These are phyloP conservation scores for Drosophila affinis DNA, from an alignment of 2,888 invertebrate species.

Conservation along the genomic window DNA sequence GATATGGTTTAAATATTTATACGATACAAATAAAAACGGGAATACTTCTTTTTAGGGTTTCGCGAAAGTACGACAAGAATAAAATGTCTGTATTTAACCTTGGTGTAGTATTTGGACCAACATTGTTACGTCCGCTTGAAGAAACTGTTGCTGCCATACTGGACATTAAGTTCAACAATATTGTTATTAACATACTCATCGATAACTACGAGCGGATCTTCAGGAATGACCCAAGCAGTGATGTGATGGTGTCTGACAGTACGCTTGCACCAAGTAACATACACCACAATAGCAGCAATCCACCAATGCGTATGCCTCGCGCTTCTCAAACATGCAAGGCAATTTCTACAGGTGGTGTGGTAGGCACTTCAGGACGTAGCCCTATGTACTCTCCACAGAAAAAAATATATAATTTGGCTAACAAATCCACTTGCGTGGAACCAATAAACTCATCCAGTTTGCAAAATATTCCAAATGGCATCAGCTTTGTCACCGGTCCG, in stretches of 20 bases:
- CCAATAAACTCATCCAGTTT: conserved; percentile 84
- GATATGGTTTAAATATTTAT: neutral
- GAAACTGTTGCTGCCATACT: conserved; percentile 99
- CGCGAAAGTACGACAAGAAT: conserved; percentile 93
- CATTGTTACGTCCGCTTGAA: conserved; percentile 95
- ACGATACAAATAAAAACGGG: neutral
- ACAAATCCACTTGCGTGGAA: conserved; percentile 83
- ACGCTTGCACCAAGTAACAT: conserved; percentile 18
- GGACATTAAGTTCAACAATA: conserved; percentile 99
- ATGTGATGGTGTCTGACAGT: conserved; percentile 22
- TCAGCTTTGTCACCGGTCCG: conserved; percentile 79
- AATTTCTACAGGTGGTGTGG: conserved; percentile 52
- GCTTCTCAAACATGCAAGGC: conserved; percentile 77
- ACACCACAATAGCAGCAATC: conserved; percentile 71
- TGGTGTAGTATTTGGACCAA: conserved; percentile 99
- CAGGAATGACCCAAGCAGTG: conserved; percentile 83
- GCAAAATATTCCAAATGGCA: conserved; percentile 84
- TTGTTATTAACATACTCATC: conserved; percentile 98
- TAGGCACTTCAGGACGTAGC: conserved; percentile 67
- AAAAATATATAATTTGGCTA: conserved; percentile 82
- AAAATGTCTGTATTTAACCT: conserved; percentile 98
- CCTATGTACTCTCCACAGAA: conserved; percentile 83
- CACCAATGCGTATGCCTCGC: conserved; percentile 82
- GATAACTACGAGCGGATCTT: conserved; percentile 92
- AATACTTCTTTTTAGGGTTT: conserved; percentile 87